Percentiles rank a stretch among this genome's conserved stretches.
Conservation (phyloP, 2,797 vertebrate genomes). For the Acipenser ruthenus region DNA sequence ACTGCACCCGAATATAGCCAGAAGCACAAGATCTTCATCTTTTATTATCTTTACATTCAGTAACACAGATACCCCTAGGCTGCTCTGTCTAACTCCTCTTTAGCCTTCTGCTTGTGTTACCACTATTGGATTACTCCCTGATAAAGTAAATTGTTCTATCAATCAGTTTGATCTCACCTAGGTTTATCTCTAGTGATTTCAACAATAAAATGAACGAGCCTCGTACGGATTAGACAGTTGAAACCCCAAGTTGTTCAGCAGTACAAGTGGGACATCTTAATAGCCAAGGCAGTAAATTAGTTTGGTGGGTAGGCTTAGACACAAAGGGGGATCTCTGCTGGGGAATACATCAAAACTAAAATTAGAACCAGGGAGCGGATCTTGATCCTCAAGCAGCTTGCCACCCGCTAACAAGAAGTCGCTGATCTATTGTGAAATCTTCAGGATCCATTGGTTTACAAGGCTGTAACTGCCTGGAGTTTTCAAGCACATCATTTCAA, state of each 20-base stretch:
- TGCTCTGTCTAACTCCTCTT: no score
- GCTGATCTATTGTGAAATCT: neutral
- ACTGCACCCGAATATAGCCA: no score
- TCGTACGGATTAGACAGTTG: neutral
- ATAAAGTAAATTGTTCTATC: no score
- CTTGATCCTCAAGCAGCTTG: neutral
- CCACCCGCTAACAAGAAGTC: neutral
- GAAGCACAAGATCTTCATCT: no score
- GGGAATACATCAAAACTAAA: neutral
- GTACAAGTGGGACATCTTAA: neutral
- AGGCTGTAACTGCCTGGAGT: no score
- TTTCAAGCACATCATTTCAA: no score
- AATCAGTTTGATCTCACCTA: no score
- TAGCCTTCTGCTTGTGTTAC: no score
- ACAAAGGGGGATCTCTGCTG: constrained; percentile 6
- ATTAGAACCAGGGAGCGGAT: neutral
- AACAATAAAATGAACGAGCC: constrained; percentile 5
- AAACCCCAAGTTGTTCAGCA: neutral
- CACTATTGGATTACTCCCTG: no score
- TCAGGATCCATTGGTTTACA: no score
- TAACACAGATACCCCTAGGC: no score
- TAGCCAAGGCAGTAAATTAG: neutral
- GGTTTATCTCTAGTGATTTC: constrained; percentile 1
- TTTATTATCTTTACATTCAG: no score
- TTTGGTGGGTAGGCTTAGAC: neutral